Evolutionary conservation across 2,113 vertebrate genomes (phyloP).

Genomic region (Galbula dea): DNA sequence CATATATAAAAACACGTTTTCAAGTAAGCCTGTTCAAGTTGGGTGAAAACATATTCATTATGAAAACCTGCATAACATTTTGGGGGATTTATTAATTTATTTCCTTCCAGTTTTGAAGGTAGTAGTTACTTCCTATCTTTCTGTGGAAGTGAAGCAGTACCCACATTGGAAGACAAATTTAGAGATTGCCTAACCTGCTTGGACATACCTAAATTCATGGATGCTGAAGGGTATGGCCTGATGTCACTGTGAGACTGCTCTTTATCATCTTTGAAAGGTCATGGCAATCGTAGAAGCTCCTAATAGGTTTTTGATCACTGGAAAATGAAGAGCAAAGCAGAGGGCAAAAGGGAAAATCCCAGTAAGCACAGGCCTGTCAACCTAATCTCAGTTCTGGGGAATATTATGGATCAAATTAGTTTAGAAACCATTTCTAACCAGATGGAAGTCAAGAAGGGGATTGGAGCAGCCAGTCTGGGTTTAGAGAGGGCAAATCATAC

Average conservation of each 20-base stretch:
- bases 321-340: not conserved
- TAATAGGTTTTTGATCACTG: not conserved
- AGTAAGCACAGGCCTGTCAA: not conserved
- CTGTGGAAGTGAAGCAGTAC: not conserved
- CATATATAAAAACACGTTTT: not conserved
- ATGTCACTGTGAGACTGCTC: not conserved
- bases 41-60: slow-evolving; percentile 26
- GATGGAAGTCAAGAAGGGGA: not conserved
- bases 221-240: not conserved
- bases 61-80: slow-evolving; percentile 31
- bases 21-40: slow-evolving; percentile 15
- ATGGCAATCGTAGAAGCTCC: not conserved
- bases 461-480: not conserved
- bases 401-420: not conserved
- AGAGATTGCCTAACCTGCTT: not conserved
- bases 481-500: not conserved
- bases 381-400: not conserved
- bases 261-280: not conserved
- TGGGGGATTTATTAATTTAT: not conserved
- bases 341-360: not conserved
- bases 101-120: slow-evolving; percentile 28
- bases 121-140: slow-evolving; percentile 1
- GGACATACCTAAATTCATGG: not conserved
- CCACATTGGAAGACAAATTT: not conserved
- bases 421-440: not conserved